Evolutionary conservation across 2,797 vertebrate species (phyloP).

Genomic region (Semaprochilodus insignis): DNA sequence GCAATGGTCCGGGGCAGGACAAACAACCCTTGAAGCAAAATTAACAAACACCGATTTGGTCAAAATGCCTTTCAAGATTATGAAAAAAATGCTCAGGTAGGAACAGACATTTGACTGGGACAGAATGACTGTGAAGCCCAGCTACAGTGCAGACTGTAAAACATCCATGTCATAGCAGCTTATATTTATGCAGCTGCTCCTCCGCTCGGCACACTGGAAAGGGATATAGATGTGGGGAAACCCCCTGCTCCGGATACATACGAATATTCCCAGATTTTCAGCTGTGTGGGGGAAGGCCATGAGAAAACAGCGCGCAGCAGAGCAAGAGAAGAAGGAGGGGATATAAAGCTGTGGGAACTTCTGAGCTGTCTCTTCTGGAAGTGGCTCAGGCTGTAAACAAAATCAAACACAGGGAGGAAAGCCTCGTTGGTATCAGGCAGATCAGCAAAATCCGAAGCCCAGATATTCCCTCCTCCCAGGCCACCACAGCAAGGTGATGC

Average conservation of each 20-base stretch:
- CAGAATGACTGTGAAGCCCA: conserved; percentile 1
- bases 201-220: conserved; percentile 1
- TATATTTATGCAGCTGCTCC: conserved; percentile 37
- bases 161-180: background rate
- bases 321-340: conserved; percentile 17
- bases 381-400: conserved; percentile 71
- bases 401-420: conserved; percentile 60
- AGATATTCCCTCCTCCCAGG: conserved; percentile 62
- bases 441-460: conserved; percentile 20
- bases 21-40: too few relatives aligned
- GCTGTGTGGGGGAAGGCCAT: conserved; percentile 71
- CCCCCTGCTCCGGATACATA: conserved; percentile 49
- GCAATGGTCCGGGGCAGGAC: background rate
- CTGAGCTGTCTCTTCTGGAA: conserved; percentile 59
- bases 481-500: background rate
- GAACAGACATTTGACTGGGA: background rate
- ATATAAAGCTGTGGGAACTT: conserved; percentile 40
- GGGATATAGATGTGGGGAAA: conserved; percentile 26
- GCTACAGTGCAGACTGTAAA: background rate
- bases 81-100: background rate
- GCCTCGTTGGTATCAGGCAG: conserved; percentile 11
- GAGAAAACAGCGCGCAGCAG: conserved; percentile 62
- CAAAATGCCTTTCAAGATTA: background rate
- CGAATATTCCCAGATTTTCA: conserved; percentile 63
- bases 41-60: too few relatives aligned